phyloP scores from a whole-genome alignment of 2,888 invertebrate genomes.

The Drosophila prostipennis region DNA sequence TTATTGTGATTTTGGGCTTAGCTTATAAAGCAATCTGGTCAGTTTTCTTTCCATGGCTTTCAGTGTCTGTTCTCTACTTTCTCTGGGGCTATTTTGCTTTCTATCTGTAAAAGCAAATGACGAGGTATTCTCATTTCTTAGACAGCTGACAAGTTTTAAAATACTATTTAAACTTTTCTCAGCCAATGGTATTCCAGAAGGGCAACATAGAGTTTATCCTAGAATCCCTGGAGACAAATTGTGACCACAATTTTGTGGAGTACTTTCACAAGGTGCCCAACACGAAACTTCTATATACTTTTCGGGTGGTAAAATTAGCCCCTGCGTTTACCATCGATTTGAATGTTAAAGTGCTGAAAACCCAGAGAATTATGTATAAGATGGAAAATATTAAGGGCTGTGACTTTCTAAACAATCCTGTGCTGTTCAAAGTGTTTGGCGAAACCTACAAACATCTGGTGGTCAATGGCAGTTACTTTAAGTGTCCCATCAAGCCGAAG shows the following conservation, averaged over 20 bases:
- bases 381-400: slow-evolving; percentile 46
- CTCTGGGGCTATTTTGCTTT: neutral
- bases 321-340: slow-evolving; percentile 33
- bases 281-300: slow-evolving; percentile 29
- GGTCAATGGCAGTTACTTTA: slow-evolving; percentile 50
- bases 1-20: neutral
- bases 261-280: slow-evolving; percentile 30
- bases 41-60: neutral
- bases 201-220: neutral
- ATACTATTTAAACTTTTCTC: neutral
- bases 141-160: too few relatives aligned
- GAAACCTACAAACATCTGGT: slow-evolving; percentile 43
- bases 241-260: slow-evolving; percentile 42
- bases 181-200: slow-evolving; percentile 7
- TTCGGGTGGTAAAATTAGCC: slow-evolving; percentile 28
- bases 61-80: neutral
- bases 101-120: neutral
- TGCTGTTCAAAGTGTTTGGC: slow-evolving; percentile 28
- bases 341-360: slow-evolving; percentile 3
- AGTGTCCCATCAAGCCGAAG: slow-evolving; percentile 48
- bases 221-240: slow-evolving; percentile 29
- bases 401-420: slow-evolving; percentile 29
- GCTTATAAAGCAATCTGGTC: neutral
- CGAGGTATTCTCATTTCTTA: neutral
- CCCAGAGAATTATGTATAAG: slow-evolving; percentile 30